These are phyloP conservation scores for Trileptium ribeirensis DNA, from an alignment of 2,888 invertebrate genomes.

Conservation along the genomic window DNA sequence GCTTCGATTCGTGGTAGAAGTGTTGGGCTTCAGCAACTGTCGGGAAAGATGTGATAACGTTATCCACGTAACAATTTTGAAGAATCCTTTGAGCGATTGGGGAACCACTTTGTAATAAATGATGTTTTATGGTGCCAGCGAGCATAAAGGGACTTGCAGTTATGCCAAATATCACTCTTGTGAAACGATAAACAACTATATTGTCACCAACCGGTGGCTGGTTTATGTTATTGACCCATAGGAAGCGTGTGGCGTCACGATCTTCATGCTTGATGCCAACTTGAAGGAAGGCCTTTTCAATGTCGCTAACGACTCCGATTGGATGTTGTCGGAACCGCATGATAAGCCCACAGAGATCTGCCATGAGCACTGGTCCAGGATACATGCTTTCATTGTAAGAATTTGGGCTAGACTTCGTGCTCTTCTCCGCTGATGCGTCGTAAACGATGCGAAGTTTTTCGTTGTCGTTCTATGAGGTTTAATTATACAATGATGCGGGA, in stretches of 20 bases:
- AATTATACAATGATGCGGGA: slow-evolving; percentile 33
- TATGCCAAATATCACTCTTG: not conserved
- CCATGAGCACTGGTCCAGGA: slow-evolving; percentile 28
- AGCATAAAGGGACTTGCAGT: slow-evolving; percentile 24
- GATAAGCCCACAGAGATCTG: slow-evolving; percentile 26
- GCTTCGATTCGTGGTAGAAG: slow-evolving; percentile 25
- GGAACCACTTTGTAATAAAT: not conserved
- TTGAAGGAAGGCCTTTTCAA: too few species aligned
- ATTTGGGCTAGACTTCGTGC: slow-evolving; percentile 14
- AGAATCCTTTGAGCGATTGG: slow-evolving; percentile 14
- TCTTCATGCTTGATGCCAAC: slow-evolving; percentile 27
- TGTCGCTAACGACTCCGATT: too few species aligned
- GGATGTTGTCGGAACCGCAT: too few species aligned
- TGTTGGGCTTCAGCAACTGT: slow-evolving; percentile 11
- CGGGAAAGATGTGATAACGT: slow-evolving; percentile 13
- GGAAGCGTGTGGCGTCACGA: slow-evolving; percentile 28
- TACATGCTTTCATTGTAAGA: slow-evolving; percentile 35
- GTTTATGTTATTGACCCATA: slow-evolving; percentile 25
- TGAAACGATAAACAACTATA: not conserved
- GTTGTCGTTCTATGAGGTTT: slow-evolving; percentile 25
- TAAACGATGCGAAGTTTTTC: slow-evolving; percentile 40
- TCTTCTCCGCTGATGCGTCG: slow-evolving; percentile 34
- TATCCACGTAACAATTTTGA: slow-evolving; percentile 33
- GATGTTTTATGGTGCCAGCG: slow-evolving; percentile 9
- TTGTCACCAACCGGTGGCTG: not conserved